Evolutionary conservation across 2,113 vertebrate genomes (phyloP).

Genomic region (Sula dactylatra): DNA sequence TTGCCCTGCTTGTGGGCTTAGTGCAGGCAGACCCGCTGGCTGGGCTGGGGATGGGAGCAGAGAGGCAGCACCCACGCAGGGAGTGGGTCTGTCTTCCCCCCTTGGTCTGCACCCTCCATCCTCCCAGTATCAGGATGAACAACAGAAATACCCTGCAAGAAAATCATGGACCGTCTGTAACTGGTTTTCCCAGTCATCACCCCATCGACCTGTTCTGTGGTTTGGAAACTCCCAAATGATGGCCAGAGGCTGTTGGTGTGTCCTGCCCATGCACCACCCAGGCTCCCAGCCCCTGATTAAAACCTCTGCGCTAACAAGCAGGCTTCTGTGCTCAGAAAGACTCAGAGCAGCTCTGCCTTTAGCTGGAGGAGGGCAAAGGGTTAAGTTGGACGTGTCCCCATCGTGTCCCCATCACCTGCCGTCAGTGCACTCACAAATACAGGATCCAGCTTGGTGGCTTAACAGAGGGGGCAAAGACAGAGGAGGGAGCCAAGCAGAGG

Average conservation of each 20-base stretch:
- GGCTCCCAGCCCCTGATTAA: background rate
- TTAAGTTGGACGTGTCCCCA: background rate
- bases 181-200: background rate
- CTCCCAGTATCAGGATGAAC: background rate
- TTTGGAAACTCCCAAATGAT: background rate
- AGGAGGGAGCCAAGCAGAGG: background rate
- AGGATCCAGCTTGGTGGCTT: background rate
- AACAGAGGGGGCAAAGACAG: rapidly evolving
- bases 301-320: background rate
- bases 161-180: rapidly evolving
- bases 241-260: rapidly evolving
- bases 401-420: rapidly evolving
- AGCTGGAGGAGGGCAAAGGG: background rate
- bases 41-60: background rate
- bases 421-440: rapidly evolving
- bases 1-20: background rate
- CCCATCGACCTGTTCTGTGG: rapidly evolving
- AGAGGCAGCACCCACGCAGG: background rate
- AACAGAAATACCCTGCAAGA: background rate
- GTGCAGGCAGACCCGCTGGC: background rate
- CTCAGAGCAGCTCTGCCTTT: background rate
- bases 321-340: background rate
- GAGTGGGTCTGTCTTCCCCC: background rate
- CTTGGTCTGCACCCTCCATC: background rate
- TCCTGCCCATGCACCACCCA: background rate